These are phyloP conservation scores for Anolis carolinensis DNA, from an alignment of 2,113 vertebrate species.

Conservation along the genomic window DNA sequence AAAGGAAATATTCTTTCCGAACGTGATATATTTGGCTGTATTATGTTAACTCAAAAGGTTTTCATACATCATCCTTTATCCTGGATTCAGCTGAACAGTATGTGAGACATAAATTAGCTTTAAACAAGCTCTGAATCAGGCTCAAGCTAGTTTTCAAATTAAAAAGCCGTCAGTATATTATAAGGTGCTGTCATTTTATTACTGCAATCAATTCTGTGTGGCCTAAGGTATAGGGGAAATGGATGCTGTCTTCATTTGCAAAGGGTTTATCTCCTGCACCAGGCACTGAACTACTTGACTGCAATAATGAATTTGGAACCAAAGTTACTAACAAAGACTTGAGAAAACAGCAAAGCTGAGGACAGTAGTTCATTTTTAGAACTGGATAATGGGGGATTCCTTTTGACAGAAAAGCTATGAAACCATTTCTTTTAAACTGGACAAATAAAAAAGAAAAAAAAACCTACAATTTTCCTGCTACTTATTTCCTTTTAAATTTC, in stretches of 20 bases:
- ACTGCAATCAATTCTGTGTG: constrained; percentile 87
- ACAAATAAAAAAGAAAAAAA: constrained; percentile 36
- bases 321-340: constrained; percentile 82
- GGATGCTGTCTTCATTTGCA: constrained; percentile 83
- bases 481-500: neutral
- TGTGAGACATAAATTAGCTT: constrained; percentile 86
- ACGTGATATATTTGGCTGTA: constrained; percentile 73
- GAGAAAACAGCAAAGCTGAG: constrained; percentile 59
- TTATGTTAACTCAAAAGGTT: constrained; percentile 74
- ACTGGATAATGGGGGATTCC: neutral
- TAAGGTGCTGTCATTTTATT: constrained; percentile 88
- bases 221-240: constrained; percentile 79
- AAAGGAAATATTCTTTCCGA: constrained; percentile 36
- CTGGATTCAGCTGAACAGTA: constrained; percentile 73
- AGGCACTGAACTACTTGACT: constrained; percentile 81
- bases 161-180: constrained; percentile 87
- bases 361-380: constrained; percentile 56
- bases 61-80: constrained; percentile 77
- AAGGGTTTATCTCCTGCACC: constrained; percentile 87
- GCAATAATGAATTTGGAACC: constrained; percentile 81
- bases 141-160: constrained; percentile 83
- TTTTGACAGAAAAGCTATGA: constrained; percentile 48
- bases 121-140: constrained; percentile 85
- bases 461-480: neutral
- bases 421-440: constrained; percentile 38